These are phyloP conservation scores for Saccostrea cuccullata DNA, from an alignment of 1,140 invertebrate genomes.

Conservation along the genomic window DNA sequence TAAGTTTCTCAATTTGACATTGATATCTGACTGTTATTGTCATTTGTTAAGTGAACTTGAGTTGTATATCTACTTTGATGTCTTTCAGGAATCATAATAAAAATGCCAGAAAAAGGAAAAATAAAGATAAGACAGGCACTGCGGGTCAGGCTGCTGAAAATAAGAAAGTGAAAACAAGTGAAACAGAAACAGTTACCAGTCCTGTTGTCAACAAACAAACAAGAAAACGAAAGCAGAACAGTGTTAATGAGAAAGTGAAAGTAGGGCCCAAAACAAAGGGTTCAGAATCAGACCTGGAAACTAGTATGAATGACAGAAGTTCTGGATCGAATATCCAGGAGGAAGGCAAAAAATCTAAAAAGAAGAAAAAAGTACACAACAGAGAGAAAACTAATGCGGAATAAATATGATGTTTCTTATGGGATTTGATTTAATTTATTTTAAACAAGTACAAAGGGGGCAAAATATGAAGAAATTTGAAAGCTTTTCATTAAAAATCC, in stretches of 20 bases:
- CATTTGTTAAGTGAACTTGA: too few species aligned
- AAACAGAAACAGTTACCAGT: neutral
- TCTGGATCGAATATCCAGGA: neutral
- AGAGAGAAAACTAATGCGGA: neutral
- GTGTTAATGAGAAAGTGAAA: neutral
- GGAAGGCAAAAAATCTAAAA: neutral
- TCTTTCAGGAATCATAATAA: slow-evolving; percentile 13
- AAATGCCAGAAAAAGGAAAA: slow-evolving; percentile 16
- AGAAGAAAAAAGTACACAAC: neutral
- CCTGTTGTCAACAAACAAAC: neutral
- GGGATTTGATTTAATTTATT: too few species aligned
- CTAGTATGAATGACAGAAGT: neutral
- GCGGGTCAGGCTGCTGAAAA: neutral
- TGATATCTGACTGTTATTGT: too few species aligned
- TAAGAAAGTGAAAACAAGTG: neutral
- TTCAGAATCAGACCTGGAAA: neutral
- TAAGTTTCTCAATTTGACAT: neutral
- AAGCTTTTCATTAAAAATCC: too few species aligned
- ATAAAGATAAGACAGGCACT: neutral
- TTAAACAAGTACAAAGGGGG: too few species aligned
- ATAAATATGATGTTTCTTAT: too few species aligned
- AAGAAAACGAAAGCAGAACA: neutral
- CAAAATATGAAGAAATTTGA: too few species aligned
- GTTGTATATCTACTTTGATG: neutral
- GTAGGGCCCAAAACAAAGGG: neutral